These are phyloP conservation scores for Paragorgia papillata DNA, from an alignment of 92 coral and sea anemone species.

Conservation along the genomic window DNA sequence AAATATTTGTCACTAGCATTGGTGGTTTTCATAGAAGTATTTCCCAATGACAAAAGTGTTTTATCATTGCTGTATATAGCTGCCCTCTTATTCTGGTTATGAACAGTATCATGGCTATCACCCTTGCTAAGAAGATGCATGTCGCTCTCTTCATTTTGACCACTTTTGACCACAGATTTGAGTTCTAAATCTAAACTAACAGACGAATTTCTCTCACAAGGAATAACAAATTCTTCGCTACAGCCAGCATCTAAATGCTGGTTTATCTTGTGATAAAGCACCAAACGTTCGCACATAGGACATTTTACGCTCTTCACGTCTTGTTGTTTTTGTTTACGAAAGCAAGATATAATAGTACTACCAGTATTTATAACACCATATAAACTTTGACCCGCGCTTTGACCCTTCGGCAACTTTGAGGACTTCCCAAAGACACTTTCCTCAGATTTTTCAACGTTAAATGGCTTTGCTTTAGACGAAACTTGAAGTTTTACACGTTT, in stretches of 20 bases:
- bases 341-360: slow-evolving; percentile 4
- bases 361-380: neutral
- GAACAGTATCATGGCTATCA: too few species aligned
- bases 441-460: neutral
- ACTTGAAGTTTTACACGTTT: neutral
- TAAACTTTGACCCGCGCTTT: neutral
- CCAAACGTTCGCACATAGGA: slow-evolving; percentile 69
- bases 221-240: neutral
- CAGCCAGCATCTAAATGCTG: slow-evolving; percentile 83
- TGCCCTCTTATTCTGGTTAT: too few species aligned
- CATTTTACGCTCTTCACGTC: slow-evolving; percentile 55
- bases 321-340: slow-evolving; percentile 40
- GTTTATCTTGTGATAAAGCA: slow-evolving; percentile 66
- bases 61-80: too few species aligned
- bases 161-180: too few species aligned
- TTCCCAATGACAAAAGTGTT: neutral
- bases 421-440: neutral
- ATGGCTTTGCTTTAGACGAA: neutral
- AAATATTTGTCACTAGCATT: neutral
- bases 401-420: neutral
- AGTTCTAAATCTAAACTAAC: too few species aligned
- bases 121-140: too few species aligned
- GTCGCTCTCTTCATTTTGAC: too few species aligned
- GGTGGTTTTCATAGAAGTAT: neutral
- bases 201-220: neutral